Base-by-base conservation (phyloP, 2,888 invertebrate species). In the Clunio marinus region DNA sequence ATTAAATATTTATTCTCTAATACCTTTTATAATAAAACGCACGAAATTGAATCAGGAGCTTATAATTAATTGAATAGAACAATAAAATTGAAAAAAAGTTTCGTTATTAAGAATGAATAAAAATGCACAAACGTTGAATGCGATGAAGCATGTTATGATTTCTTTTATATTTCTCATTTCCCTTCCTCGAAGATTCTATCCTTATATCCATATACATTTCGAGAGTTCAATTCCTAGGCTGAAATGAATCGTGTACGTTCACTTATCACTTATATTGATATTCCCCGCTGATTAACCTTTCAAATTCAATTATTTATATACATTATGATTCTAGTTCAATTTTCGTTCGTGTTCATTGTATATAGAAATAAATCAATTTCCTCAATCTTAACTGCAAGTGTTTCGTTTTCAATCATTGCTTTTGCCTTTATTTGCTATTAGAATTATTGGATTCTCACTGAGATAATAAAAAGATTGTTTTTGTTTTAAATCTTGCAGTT, bases 401-500 rank as follows among this genome's bases (percentile, higher is more conserved):
- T 24, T 32, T 66, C 22, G 20, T n/a, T 28, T n/a, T 66, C 32
- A 17, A 15, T 41, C 3, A 20, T 15, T 20, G 13, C 63, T 24
- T 24, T 15, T 20, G 13, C 63, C 4, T 24, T 27, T 13, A 57
- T 57, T 57, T 57, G 25, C 25, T 51, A 20, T 57, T 57, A 25
- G n/a, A n/a, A n/a, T 24, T 57, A 57, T 60, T 51, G 20, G 28
- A 45, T 45, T 63, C 17, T 41, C 41, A 15, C 58, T 59, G 20
- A 59, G 35, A 59, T 59, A 28, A 59, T 59, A 25, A 57, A 3
- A n/a, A 13, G 25, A 57, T 57, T 32, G 32, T 41, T 55, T 59
- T 10, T 13, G n/a, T 10, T 25, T 27, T 27, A 8, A 25, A 2
- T 59, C n/a, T 55, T 83, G 20, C 86, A 95, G 95, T 89, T 71